Percentiles rank a stretch among this genome's conserved stretches.
phyloP scores from a whole-genome alignment of 1,140 invertebrate genomes.

The Drosophila mayri region DNA sequence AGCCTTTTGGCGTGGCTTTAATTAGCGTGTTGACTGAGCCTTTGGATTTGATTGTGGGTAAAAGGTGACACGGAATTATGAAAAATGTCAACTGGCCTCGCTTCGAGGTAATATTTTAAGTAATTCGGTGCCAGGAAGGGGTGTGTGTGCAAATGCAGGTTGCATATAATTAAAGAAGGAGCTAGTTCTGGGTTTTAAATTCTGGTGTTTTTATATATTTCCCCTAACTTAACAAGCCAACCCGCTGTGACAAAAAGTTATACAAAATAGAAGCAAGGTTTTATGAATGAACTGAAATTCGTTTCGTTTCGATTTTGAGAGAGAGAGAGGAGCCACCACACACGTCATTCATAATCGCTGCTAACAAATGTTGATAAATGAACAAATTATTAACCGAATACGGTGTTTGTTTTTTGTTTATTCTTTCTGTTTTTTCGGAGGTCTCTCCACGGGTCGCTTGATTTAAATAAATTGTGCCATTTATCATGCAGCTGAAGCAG shows the following conservation, averaged over 20 bases:
- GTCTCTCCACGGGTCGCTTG: slow-evolving; percentile 53
- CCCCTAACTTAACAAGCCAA: slow-evolving; percentile 10
- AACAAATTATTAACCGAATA: slow-evolving; percentile 73
- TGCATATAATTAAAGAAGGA: slow-evolving; percentile 7
- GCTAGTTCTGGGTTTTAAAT: neutral
- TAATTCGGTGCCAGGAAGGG: slow-evolving; percentile 37
- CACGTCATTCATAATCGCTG: slow-evolving; percentile 79
- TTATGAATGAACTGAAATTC: slow-evolving; percentile 55
- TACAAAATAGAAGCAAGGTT: slow-evolving; percentile 36
- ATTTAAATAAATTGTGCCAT: slow-evolving; percentile 82
- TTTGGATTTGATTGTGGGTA: slow-evolving; percentile 21
- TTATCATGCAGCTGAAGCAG: slow-evolving; percentile 56
- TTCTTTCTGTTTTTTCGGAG: slow-evolving; percentile 19
- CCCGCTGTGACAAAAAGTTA: slow-evolving; percentile 32
- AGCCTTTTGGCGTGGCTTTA: slow-evolving; percentile 62
- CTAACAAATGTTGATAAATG: slow-evolving; percentile 83
- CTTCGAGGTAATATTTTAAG: slow-evolving; percentile 35
- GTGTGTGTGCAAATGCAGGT: slow-evolving; percentile 12
- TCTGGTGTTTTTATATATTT: neutral
- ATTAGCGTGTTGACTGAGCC: slow-evolving; percentile 56
- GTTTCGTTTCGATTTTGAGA: slow-evolving; percentile 14
- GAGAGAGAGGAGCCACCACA: slow-evolving; percentile 35
- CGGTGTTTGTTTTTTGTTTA: slow-evolving; percentile 33
- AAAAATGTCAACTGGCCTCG: slow-evolving; percentile 57
- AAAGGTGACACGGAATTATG: slow-evolving; percentile 47